Conservation (phyloP, 2,797 vertebrate species). For the Chlorospingus semifuscus region DNA sequence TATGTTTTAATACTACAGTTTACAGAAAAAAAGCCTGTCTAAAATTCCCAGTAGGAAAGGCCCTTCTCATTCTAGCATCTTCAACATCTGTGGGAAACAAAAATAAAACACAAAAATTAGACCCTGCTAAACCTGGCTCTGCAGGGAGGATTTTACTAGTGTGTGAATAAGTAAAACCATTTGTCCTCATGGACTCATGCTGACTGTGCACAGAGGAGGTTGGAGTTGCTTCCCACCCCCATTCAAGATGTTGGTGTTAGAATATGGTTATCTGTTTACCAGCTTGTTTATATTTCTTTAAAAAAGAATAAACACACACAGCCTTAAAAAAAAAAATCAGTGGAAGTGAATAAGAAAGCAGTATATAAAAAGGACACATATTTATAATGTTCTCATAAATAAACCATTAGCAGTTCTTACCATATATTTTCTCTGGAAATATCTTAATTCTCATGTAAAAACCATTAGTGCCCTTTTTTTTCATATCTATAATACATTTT, state of each 20-base stretch:
- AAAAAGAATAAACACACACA: fast-evolving
- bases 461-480: not conserved
- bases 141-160: conserved; percentile 30
- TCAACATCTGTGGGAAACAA: conserved; percentile 17
- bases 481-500: not conserved
- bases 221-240: not conserved
- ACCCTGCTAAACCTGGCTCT: not conserved
- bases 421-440: not conserved
- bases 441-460: not conserved
- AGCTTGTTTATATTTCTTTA: not conserved
- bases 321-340: not conserved
- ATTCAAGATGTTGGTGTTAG: not conserved
- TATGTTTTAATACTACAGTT: not conserved
- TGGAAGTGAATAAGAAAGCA: not conserved
- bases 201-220: not conserved
- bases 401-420: not conserved
- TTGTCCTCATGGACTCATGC: conserved; percentile 11
- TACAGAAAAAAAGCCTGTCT: not conserved
- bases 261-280: not conserved
- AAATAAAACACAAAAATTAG: conserved; percentile 36
- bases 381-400: not conserved
- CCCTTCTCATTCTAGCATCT: not conserved
- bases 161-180: conserved; percentile 47
- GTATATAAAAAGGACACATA: not conserved
- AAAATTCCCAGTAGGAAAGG: not conserved